A percentile compares a stretch with the other conserved stretches of the same genome.
These are phyloP conservation scores for Rhagophthalmus giganteus DNA, from an alignment of 2,888 invertebrate species.

Conservation along the genomic window DNA sequence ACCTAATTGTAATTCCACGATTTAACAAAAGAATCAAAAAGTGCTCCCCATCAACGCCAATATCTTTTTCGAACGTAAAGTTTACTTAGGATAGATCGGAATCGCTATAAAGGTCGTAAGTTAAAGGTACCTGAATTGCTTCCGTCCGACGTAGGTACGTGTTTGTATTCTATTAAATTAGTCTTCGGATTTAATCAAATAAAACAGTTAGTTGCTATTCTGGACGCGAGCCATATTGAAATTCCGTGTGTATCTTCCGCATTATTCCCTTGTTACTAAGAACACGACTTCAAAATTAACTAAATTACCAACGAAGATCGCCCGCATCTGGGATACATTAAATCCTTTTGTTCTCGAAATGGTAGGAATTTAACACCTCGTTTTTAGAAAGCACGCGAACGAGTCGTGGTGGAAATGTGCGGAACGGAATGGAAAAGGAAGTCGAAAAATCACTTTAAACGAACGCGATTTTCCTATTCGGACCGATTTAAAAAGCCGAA, in stretches of 20 bases:
- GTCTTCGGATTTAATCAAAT: slow-evolving; percentile 11
- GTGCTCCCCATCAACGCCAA: background rate
- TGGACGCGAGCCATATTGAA: background rate
- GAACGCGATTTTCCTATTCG: too few species aligned
- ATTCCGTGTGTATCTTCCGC: background rate
- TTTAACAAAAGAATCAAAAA: background rate
- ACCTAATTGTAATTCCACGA: background rate
- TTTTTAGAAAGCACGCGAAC: too few species aligned
- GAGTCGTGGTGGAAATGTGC: too few species aligned
- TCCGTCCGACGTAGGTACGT: background rate
- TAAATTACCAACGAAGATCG: background rate
- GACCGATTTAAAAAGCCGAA: too few species aligned
- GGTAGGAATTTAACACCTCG: too few species aligned
- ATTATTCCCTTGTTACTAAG: slow-evolving; percentile 7
- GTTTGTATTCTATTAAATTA: slow-evolving; percentile 4
- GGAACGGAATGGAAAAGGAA: too few species aligned
- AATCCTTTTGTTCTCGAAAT: too few species aligned
- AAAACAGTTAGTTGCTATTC: slow-evolving; percentile 5
- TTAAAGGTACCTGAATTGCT: slow-evolving; percentile 5
- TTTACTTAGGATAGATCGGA: slow-evolving; percentile 9
- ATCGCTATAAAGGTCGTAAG: background rate
- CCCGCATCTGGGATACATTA: too few species aligned
- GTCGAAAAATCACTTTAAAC: too few species aligned
- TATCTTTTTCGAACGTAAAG: slow-evolving; percentile 3
- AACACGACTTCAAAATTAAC: background rate